Base-by-base conservation (phyloP, 2,113 vertebrate genomes). In the Pelmatolapia mariae region DNA sequence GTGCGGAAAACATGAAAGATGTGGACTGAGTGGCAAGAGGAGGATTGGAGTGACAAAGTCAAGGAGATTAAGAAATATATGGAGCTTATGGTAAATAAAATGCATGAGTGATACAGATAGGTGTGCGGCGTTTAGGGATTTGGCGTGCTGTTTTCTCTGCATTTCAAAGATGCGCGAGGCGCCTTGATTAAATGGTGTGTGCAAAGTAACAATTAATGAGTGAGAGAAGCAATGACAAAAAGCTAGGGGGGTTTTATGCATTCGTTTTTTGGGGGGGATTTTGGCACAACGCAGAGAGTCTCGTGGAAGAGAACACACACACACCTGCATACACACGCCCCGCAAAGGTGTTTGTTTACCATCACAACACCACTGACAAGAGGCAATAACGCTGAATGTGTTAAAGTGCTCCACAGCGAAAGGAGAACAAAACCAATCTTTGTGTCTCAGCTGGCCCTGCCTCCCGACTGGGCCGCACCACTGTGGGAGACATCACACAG, bases 341-440 rank as follows among this genome's bases (percentile, higher is more conserved):
- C 9, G 78, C 86, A 86, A 87, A 91, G 91, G 86, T 89, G 91
- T 93, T 94, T 93, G 94, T 94, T 95, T 92, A 86, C 88, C 78
- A 53, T 86, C 76, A 81, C 68, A 73, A 89, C 90, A 85, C 85
- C 79, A 22, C 89, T 87, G 91, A 95, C 93, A 94, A 93, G 90
- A 94, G 89, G 94, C 92, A 93, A 94, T 97, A 97, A 97, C 95
- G 94, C 96, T 95, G 97, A 98, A 98, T 95, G 97, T 97, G 98
- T 98, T 98, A 98, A 97, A 97, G 97, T 97, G 96, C 97, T 98
- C 97, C 97, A 96, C 97, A 96, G 97, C 96, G 97, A 98, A 93
- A 97, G 97, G 97, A 98, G 97, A 98, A 98, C 96, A 99, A 99
- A 98, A 98, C 98, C 98, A 98, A 99, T 99, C 98, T 99, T 98